Base-by-base conservation (phyloP, 2,113 vertebrate species). In the Polypterus bichir region DNA sequence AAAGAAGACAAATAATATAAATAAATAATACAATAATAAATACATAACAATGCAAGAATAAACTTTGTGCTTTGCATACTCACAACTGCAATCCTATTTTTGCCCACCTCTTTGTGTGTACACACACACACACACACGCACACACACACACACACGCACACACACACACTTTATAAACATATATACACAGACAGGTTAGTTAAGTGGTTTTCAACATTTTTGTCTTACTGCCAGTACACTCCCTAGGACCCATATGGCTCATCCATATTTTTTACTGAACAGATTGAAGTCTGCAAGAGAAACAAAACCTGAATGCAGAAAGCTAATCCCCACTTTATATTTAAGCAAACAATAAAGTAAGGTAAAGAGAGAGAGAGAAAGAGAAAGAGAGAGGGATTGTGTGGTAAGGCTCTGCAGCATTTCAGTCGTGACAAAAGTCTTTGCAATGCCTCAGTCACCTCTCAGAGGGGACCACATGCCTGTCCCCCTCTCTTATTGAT, bases 381-480 rank as follows among this genome's bases (percentile, higher is more conserved):
- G 27, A 27, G 27, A 27, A 27, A 27, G 27, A 27, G 27, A 27
- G 27, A 27, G 27, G 27, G 27, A 27, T 27, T 27, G 27, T 27
- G 27, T 27, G 27, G 27, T 27, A 27, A 27, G 27, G 27, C 27
- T 27, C 27, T 27, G 27, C 27, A 27, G 66, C 64, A 68, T 59
- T 49, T 6, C 52, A 63, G n/a, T 48, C 7, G 51, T 57, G 53
- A 61, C 6, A 66, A 66, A 69, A 66, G 59, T 66, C 72, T 66
- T 69, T 66, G 59, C 69, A 60, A 46, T 75, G 75, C 78, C 49
- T 70, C 71, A 27, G 27, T 27, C 27, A 73, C 78, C 76, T 73
- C 75, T 76, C 68, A 54, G 68, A 69, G 74, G 69, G 71, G 75
- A 75, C 69, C 71, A 75, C 76, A 75, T 80, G 74, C 77, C 70